A percentile compares a stretch with the other conserved stretches of the same genome.
These are phyloP conservation scores for Echinops telfairi DNA, from an alignment of 2,113 vertebrate species.

Conservation along the genomic window DNA sequence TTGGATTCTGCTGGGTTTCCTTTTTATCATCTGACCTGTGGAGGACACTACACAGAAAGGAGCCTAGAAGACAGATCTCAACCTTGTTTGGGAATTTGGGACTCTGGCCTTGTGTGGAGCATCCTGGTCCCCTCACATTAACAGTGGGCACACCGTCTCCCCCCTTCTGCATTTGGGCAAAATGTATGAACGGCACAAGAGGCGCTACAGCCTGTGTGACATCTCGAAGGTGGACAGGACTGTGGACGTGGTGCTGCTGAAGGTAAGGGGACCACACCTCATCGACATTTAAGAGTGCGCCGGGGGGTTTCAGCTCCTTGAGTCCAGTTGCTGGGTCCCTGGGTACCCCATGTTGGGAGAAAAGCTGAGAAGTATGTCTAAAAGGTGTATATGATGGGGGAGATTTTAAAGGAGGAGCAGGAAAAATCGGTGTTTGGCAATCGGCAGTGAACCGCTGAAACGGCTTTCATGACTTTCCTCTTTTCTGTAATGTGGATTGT, in stretches of 20 bases:
- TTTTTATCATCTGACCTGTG: constrained; percentile 43
- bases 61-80: constrained; percentile 80
- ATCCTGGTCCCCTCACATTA: constrained; percentile 72
- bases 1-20: constrained; percentile 66
- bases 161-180: constrained; percentile 80
- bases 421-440: background rate
- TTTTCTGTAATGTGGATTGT: background rate
- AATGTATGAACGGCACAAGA: constrained; percentile 98
- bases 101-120: background rate
- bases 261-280: constrained; percentile 90
- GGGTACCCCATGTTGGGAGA: background rate
- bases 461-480: background rate
- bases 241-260: constrained; percentile 96
- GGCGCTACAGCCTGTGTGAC: constrained; percentile 96
- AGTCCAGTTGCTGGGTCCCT: background rate
- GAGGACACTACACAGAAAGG: background rate
- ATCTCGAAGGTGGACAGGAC: constrained; percentile 94
- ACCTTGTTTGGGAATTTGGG: constrained; percentile 87
- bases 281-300: rapidly evolving
- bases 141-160: constrained; percentile 82
- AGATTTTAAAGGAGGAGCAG: background rate
- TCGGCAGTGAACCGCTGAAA: background rate
- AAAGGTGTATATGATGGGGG: rapidly evolving
- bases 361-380: background rate
- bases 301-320: background rate